Evolutionary conservation across 1,140 invertebrate genomes (phyloP).

Genomic region (Eubasilissa regina): DNA sequence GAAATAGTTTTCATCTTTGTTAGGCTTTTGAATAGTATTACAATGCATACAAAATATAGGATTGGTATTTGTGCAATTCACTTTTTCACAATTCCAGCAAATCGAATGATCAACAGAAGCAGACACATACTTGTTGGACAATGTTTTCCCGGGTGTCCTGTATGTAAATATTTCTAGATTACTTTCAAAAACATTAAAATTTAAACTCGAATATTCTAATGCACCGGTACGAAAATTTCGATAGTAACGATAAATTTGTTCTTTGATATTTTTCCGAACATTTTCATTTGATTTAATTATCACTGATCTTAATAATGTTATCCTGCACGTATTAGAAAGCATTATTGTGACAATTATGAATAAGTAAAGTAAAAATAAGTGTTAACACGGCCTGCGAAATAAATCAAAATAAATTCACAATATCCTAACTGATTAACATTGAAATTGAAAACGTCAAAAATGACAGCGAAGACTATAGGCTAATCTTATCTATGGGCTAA

Average conservation of each 20-base stretch:
- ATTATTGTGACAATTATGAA: background rate
- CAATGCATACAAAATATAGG: slow-evolving; percentile 68
- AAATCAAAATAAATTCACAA: too few relatives aligned
- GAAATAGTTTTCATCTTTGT: slow-evolving; percentile 77
- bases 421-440: too few relatives aligned
- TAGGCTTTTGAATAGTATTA: slow-evolving; percentile 67
- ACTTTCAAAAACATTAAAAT: slow-evolving; percentile 2
- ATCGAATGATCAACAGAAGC: background rate
- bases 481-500: too few relatives aligned
- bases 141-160: background rate
- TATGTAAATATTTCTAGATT: slow-evolving; percentile 1
- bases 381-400: too few relatives aligned
- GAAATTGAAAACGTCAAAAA: slow-evolving; percentile 1
- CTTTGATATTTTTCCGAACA: background rate
- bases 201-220: background rate
- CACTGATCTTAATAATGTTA: slow-evolving; percentile 11
- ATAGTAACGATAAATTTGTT: background rate
- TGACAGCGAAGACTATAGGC: background rate
- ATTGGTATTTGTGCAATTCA: background rate
- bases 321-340: slow-evolving; percentile 18
- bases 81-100: slow-evolving; percentile 54
- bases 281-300: background rate
- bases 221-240: background rate
- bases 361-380: background rate
- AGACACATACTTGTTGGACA: slow-evolving; percentile 15